Evolutionary conservation across 2,113 vertebrate species (phyloP).

Genomic region (Pituophis catenifer): DNA sequence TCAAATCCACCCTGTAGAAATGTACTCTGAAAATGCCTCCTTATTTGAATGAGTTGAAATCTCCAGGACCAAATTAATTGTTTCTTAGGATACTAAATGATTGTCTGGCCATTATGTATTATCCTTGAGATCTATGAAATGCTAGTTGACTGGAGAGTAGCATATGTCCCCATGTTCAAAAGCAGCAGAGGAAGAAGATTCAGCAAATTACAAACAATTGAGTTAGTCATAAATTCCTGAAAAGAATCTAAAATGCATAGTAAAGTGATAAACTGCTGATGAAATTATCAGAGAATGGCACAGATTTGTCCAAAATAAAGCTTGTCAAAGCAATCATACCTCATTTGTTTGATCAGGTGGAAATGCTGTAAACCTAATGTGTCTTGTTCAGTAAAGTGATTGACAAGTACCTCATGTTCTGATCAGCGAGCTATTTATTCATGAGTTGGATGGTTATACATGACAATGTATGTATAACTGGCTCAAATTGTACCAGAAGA

Average conservation of each 20-base stretch:
- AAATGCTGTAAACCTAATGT: not conserved
- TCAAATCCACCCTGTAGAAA: not conserved
- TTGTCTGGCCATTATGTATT: not conserved
- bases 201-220: not conserved
- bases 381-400: not conserved
- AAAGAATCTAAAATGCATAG: not conserved
- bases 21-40: not conserved
- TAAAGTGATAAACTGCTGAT: not conserved
- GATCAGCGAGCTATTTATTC: not conserved
- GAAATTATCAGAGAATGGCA: not conserved
- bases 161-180: not conserved
- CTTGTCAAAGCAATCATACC: not conserved
- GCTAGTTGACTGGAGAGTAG: not conserved
- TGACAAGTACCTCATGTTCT: not conserved
- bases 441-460: not conserved
- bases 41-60: not conserved
- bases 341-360: not conserved
- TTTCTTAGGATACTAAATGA: not conserved
- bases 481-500: not conserved
- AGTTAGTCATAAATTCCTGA: not conserved
- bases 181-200: not conserved
- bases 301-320: not conserved
- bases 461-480: not conserved
- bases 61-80: not conserved
- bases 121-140: not conserved